Evolutionary conservation across 1,140 invertebrate species (phyloP).

Genomic region (Macrostomum lignano): DNA sequence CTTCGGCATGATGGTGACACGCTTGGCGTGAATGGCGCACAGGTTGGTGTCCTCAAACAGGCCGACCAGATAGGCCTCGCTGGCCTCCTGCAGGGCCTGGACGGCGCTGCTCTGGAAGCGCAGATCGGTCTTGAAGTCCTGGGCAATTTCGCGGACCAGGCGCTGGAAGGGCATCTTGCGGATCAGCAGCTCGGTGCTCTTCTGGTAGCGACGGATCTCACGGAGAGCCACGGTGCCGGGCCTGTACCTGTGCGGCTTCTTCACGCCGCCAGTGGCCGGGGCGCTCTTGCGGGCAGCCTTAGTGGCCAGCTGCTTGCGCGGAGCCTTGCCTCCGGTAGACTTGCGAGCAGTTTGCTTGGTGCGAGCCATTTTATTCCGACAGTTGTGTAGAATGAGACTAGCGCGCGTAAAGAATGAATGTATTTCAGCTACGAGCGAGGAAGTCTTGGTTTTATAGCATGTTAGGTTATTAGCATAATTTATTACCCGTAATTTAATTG

Average conservation of each 20-base stretch:
- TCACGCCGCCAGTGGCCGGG: conserved; percentile 47
- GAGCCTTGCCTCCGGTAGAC: conserved; percentile 48
- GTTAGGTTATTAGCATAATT: too few species aligned
- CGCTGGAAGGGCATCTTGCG: conserved; percentile 47
- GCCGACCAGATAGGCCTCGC: too few species aligned
- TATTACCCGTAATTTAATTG: too few species aligned
- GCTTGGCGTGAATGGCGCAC: too few species aligned
- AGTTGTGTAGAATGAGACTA: too few species aligned
- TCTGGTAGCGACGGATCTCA: conserved; percentile 56
- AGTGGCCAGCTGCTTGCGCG: conserved; percentile 49
- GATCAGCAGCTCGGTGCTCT: conserved; percentile 49
- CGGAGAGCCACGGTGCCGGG: too few species aligned
- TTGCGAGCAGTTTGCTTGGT: conserved; percentile 50
- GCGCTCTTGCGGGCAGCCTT: conserved; percentile 44
- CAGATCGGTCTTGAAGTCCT: conserved; percentile 35
- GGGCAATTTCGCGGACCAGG: too few species aligned
- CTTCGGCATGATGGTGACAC: too few species aligned
- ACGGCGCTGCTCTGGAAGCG: conserved; percentile 33
- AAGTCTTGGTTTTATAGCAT: too few species aligned
- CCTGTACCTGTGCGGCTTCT: conserved; percentile 37
- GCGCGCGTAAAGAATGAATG: too few species aligned
- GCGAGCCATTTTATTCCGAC: conserved; percentile 43
- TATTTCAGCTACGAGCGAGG: too few species aligned
- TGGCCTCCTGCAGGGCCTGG: conserved; percentile 40
- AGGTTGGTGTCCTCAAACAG: too few species aligned